Evolutionary conservation across 2,888 invertebrate genomes (phyloP), one percentile per base, ranked within the genome.

Genomic region (Leptinotarsa juncta): DNA sequence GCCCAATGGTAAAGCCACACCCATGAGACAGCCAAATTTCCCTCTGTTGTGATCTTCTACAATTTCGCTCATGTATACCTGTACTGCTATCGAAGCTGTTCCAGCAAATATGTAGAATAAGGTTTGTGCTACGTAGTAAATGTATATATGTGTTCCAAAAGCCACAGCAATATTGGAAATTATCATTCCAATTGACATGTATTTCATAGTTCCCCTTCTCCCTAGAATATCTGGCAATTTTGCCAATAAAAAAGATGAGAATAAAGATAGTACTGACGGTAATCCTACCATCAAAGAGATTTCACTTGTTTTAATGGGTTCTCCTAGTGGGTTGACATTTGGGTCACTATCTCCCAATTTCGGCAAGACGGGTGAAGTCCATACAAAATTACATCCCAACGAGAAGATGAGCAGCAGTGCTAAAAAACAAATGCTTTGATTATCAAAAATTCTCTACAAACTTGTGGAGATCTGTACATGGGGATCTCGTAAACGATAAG

Each of bases 21-120:
- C 67, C 53, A 80, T 20, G 1, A 78, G 91, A 0, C 95, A 69
- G 3, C 77, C 77, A 3, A 96, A 88, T 0, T 94, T 92, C 0
- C 96, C 96, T 74, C 97, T 90, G 16, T 93, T 91, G 42, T 93
- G 92, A 73, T 93, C 92, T 89, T 95, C 93, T 10, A 96, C 91
- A 49, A 95, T 94, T 88, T 97, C 96, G 62, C 94, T 94, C 75
- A 95, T 91, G 87, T 96, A 97, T 91, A 96, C 94, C 0, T 96
- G 95, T 0, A 92, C 91, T 1, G 93, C 91, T 20, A 69, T 49
- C 14, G 14, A 7, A 2, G 26, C 62, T 2, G 48, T 26, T 48
- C 60, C 23, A n/a, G 57, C n/a, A 48, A 23, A 50, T n/a, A 70
- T 50, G 18, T 16, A 15, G 4, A 26, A 50, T n/a, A n/a, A 4